A percentile compares a stretch with the other conserved stretches of the same genome.
phyloP scores from a whole-genome alignment of 2,888 invertebrate species.

The Diarsia rubi region DNA sequence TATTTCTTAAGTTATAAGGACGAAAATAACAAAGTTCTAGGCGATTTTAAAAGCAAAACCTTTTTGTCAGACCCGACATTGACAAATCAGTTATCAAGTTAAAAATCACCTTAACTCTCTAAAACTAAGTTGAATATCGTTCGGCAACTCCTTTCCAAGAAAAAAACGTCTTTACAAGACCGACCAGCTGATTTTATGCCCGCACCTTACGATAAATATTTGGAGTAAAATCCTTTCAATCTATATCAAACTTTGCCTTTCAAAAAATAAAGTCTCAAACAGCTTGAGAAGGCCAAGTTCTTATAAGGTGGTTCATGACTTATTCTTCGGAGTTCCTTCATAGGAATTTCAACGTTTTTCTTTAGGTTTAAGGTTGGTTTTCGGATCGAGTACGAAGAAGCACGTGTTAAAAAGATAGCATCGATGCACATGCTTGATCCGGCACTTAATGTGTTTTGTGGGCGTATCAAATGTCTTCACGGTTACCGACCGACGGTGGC shows the following conservation, averaged over 20 bases:
- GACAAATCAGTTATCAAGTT: not conserved
- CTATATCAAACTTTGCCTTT: slow-evolving; percentile 8
- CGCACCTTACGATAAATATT: slow-evolving; percentile 80
- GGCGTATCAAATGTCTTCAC: slow-evolving; percentile 87
- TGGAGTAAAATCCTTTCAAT: slow-evolving; percentile 66
- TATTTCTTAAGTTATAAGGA: slow-evolving; percentile 26
- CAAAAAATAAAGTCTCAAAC: slow-evolving; percentile 37
- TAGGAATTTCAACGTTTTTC: not conserved
- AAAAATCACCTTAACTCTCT: slow-evolving; percentile 15
- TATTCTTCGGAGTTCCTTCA: slow-evolving; percentile 30
- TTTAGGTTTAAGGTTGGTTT: slow-evolving; percentile 55
- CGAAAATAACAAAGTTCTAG: slow-evolving; percentile 18
- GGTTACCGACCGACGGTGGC: slow-evolving; percentile 77
- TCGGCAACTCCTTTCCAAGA: not conserved
- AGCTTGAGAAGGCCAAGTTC: slow-evolving; percentile 23
- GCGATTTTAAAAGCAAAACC: not conserved
- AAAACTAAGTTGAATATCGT: slow-evolving; percentile 18
- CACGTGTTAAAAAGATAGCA: slow-evolving; percentile 84
- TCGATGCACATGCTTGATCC: slow-evolving; percentile 88
- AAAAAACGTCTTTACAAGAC: slow-evolving; percentile 58
- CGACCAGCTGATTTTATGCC: slow-evolving; percentile 85
- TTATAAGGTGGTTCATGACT: slow-evolving; percentile 65
- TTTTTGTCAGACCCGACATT: slow-evolving; percentile 20
- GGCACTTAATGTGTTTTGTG: slow-evolving; percentile 86
- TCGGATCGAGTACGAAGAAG: slow-evolving; percentile 59